phyloP scores from a whole-genome alignment of 2,888 invertebrate species.

The Sympetrum striolatum region DNA sequence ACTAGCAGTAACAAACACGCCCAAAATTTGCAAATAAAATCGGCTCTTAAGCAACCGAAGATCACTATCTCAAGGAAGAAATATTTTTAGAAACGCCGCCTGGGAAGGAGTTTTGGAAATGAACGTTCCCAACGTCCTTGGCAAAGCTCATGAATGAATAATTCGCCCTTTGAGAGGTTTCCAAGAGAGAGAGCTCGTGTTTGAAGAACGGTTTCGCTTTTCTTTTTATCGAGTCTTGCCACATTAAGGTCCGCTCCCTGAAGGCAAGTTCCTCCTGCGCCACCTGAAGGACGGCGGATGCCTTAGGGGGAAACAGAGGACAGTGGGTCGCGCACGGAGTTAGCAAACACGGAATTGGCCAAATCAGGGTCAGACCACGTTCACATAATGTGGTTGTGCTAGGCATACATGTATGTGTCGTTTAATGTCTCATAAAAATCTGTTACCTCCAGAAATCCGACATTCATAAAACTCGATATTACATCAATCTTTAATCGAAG shows the following conservation, averaged over 20 bases:
- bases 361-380: slow-evolving; percentile 19
- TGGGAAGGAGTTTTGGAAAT: too few species aligned
- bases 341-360: slow-evolving; percentile 31
- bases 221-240: background rate
- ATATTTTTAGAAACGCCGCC: too few species aligned
- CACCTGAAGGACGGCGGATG: slow-evolving; percentile 3
- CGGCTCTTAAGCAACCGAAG: too few species aligned
- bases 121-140: background rate
- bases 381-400: background rate
- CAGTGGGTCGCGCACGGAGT: background rate
- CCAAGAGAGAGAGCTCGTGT: background rate
- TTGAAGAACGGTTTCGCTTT: background rate
- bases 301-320: background rate
- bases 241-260: slow-evolving; percentile 12
- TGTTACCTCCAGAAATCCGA: too few species aligned
- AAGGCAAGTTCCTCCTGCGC: background rate
- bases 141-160: background rate
- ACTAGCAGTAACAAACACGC: too few species aligned
- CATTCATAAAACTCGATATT: too few species aligned
- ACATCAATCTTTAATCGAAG: too few species aligned
- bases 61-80: too few species aligned
- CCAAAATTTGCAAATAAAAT: too few species aligned
- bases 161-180: background rate
- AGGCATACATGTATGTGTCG: too few species aligned
- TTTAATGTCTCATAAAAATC: too few species aligned